Percentiles rank a stretch among this genome's conserved stretches.
These are phyloP conservation scores for Peucedramus taeniatus DNA, from an alignment of 2,113 vertebrate genomes.

Conservation along the genomic window DNA sequence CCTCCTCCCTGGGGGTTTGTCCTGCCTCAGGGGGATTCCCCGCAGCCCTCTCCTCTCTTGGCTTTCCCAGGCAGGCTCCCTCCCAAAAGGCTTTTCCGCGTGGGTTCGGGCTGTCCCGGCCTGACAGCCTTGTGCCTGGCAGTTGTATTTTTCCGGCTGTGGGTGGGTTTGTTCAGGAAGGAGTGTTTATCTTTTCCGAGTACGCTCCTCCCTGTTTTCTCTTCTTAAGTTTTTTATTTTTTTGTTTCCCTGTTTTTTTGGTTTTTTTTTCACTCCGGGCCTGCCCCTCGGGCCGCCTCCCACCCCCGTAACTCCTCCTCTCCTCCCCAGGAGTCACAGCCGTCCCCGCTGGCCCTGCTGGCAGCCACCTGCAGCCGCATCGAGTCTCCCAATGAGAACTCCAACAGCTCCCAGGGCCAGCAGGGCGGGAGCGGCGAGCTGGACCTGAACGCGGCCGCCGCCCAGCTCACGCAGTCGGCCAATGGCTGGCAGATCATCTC, in stretches of 20 bases:
- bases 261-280: not conserved
- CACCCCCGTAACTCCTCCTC: slow-evolving; percentile 10
- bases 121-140: not conserved
- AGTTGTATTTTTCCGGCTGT: slow-evolving; percentile 26
- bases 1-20: fast-evolving
- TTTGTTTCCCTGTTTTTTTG: no score
- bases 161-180: slow-evolving; percentile 38
- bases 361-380: slow-evolving; percentile 97
- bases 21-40: not conserved
- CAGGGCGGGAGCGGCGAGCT: slow-evolving; percentile 78
- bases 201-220: not conserved
- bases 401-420: slow-evolving; percentile 79
- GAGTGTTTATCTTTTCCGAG: slow-evolving; percentile 39
- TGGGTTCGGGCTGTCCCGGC: not conserved
- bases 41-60: not conserved
- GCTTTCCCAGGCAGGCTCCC: not conserved
- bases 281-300: not conserved
- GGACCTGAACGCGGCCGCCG: slow-evolving; percentile 79
- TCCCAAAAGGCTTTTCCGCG: not conserved
- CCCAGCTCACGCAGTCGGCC: slow-evolving; percentile 82
- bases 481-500: slow-evolving; percentile 95
- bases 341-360: slow-evolving; percentile 91
- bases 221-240: not conserved
- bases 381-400: slow-evolving; percentile 89
- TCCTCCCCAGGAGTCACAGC: slow-evolving; percentile 85